phyloP scores from a whole-genome alignment of 2,797 vertebrate species.

The Channa striata region DNA sequence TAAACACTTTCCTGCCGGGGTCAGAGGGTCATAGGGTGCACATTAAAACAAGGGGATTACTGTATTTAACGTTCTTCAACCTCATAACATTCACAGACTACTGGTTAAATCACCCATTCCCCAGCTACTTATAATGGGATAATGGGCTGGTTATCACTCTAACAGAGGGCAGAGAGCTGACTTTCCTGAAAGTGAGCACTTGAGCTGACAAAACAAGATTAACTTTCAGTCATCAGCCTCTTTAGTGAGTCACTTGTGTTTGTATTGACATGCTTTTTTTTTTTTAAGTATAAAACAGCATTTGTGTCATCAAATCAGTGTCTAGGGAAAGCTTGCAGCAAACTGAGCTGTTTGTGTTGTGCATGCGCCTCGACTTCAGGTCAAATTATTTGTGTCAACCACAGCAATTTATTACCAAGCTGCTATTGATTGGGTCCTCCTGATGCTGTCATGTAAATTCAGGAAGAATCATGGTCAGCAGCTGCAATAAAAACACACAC shows the following conservation, averaged over 20 bases:
- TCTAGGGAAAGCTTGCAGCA: constrained; percentile 43
- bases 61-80: constrained; percentile 80
- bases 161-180: constrained; percentile 64
- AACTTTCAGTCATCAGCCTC: constrained; percentile 41
- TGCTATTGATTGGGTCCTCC: constrained; percentile 79
- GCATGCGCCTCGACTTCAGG: constrained; percentile 58
- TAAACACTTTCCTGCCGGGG: constrained; percentile 71
- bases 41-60: constrained; percentile 87
- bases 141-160: constrained; percentile 73
- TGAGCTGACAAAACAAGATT: constrained; percentile 31
- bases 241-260: constrained; percentile 31
- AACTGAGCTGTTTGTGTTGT: constrained; percentile 60
- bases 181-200: constrained; percentile 30
- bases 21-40: constrained; percentile 80
- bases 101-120: constrained; percentile 80
- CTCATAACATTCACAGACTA: constrained; percentile 75
- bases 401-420: constrained; percentile 76
- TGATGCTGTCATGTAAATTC: constrained; percentile 77
- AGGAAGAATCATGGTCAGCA: constrained; percentile 67
- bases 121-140: constrained; percentile 64
- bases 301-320: constrained; percentile 53
- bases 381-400: constrained; percentile 79
- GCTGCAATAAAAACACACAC: constrained; percentile 40
- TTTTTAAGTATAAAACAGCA: constrained; percentile 22
- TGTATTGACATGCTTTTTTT: constrained; percentile 43